Evolutionary conservation across 2,888 invertebrate species (phyloP).

Genomic region (Aradus depressus): DNA sequence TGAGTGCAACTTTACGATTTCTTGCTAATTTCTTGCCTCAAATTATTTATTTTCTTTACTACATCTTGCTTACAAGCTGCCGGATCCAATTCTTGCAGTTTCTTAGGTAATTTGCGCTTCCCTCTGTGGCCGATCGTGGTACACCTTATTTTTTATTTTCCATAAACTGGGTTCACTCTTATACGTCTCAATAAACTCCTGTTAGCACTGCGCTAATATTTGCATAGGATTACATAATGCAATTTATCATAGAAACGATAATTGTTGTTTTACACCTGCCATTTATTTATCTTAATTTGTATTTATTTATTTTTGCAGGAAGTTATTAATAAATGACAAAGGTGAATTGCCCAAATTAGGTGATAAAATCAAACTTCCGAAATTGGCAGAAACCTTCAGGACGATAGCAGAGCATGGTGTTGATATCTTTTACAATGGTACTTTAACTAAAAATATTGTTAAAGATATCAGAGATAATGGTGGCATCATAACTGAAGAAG

Average conservation of each 20-base stretch:
- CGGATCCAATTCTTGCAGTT: no score
- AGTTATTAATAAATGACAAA: slow-evolving; percentile 21
- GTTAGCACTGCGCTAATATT: not conserved
- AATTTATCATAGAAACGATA: not conserved
- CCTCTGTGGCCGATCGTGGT: no score
- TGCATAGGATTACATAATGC: not conserved
- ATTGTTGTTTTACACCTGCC: not conserved
- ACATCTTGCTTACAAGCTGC: no score
- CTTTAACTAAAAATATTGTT: slow-evolving; percentile 51
- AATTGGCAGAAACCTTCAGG: slow-evolving; percentile 58
- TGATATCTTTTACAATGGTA: slow-evolving; percentile 63
- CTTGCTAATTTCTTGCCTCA: no score
- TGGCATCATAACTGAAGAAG: slow-evolving; percentile 57
- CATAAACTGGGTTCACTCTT: no score
- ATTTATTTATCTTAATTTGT: no score
- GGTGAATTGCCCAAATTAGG: slow-evolving; percentile 48
- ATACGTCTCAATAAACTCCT: no score
- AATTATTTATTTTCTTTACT: no score
- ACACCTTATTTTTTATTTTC: no score
- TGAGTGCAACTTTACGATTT: no score
- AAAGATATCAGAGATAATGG: slow-evolving; percentile 55
- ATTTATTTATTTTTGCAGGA: slow-evolving; percentile 15
- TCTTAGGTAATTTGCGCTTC: slow-evolving; percentile 33
- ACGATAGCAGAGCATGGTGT: slow-evolving; percentile 55
- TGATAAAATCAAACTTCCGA: slow-evolving; percentile 51